Percentiles rank a stretch among this genome's conserved stretches.
Evolutionary conservation across 1,140 invertebrate genomes (phyloP).

Genomic region (Lasioglossum albipes): DNA sequence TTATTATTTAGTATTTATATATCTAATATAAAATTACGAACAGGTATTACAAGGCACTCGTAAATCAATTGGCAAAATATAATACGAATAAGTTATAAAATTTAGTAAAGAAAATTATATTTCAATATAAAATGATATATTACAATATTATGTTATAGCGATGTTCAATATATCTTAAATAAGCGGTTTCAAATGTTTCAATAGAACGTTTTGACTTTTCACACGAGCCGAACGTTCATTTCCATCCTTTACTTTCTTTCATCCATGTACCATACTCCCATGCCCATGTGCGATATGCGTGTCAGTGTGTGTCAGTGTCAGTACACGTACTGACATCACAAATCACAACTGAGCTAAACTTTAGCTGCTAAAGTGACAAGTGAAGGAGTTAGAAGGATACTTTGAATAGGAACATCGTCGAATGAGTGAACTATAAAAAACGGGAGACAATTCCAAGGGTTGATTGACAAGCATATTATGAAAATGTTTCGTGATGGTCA

Average conservation of each 20-base stretch:
- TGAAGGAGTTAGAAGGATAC: neutral
- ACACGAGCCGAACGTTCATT: neutral
- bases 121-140: neutral
- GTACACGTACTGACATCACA: constrained; percentile 6
- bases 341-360: too few relatives aligned
- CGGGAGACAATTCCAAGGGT: neutral
- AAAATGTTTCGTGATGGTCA: constrained; percentile 68
- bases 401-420: neutral
- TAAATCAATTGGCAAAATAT: neutral
- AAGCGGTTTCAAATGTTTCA: neutral
- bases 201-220: neutral
- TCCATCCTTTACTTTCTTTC: constrained; percentile 19
- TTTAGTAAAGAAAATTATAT: neutral
- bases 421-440: neutral
- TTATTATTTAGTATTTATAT: neutral
- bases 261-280: too few relatives aligned
- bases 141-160: neutral
- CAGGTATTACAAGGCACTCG: neutral
- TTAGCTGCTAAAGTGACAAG: constrained; percentile 4
- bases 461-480: neutral
- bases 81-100: neutral
- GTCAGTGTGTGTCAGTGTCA: neutral
- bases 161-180: neutral
- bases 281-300: neutral
- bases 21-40: neutral